Percentiles rank a stretch among this genome's conserved stretches.
Evolutionary conservation across 1,140 invertebrate species (phyloP).

Genomic region (Aphelenchoides avenae): DNA sequence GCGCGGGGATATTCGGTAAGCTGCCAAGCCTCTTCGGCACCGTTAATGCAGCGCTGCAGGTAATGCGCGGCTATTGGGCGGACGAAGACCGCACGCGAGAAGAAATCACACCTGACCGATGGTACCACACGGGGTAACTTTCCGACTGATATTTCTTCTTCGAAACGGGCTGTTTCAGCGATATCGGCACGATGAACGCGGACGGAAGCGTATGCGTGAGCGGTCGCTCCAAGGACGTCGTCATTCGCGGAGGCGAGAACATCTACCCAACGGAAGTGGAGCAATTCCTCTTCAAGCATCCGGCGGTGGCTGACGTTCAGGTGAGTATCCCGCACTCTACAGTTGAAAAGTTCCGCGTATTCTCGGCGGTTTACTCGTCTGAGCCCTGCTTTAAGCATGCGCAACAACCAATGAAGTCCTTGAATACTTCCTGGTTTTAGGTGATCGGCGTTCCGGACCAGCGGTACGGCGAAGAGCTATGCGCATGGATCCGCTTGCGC

Average conservation of each 20-base stretch:
- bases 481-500: constrained; percentile 69
- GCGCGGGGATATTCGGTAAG: constrained; percentile 74
- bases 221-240: constrained; percentile 80
- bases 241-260: constrained; percentile 87
- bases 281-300: constrained; percentile 73
- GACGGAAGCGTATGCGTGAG: constrained; percentile 76
- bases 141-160: too few relatives aligned
- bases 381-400: not conserved
- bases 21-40: too few relatives aligned
- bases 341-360: constrained; percentile 59
- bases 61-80: constrained; percentile 81
- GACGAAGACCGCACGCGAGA: constrained; percentile 76
- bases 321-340: too few relatives aligned
- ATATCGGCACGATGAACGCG: constrained; percentile 71
- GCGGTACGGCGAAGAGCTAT: constrained; percentile 78
- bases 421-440: too few relatives aligned
- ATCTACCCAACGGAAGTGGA: constrained; percentile 83
- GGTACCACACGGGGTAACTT: constrained; percentile 82
- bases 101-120: constrained; percentile 69
- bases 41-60: too few relatives aligned
- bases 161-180: constrained; percentile 68
- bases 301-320: constrained; percentile 71
- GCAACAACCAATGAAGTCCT: not conserved
- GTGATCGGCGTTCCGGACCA: constrained; percentile 75
- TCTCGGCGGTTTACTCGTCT: constrained; percentile 31